phyloP scores from a whole-genome alignment of 92 coral and sea anemone genomes.

The Palythoa grandiflora region DNA sequence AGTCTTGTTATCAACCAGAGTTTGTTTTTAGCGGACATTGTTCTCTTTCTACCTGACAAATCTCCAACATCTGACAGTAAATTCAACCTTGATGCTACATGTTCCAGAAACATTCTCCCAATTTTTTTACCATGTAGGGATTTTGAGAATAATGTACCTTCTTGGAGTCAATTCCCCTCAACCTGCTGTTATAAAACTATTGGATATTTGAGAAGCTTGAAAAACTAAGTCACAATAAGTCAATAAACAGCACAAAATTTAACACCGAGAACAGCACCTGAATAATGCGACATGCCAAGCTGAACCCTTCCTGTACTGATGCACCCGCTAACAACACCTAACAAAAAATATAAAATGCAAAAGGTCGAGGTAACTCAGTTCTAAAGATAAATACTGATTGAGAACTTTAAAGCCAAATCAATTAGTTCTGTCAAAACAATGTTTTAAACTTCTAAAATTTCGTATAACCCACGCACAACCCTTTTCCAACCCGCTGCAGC shows the following conservation, averaged over 20 bases:
- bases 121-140: no score
- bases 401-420: background rate
- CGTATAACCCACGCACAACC: no score
- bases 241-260: background rate
- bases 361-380: background rate
- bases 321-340: conserved; percentile 91
- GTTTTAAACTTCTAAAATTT: no score
- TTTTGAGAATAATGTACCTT: no score
- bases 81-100: no score
- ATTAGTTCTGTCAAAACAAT: no score
- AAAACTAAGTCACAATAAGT: background rate
- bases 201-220: background rate
- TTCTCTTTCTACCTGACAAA: no score
- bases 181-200: background rate
- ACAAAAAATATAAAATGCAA: background rate
- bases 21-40: no score
- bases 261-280: conserved; percentile 70
- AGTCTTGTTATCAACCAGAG: no score
- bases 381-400: background rate
- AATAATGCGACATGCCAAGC: conserved; percentile 90
- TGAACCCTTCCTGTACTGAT: conserved; percentile 88
- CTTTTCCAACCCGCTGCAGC: no score
- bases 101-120: no score
- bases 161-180: background rate
- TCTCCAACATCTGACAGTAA: no score